A percentile compares a stretch with the other conserved stretches of the same genome.
Evolutionary conservation across 1,140 invertebrate genomes (phyloP).

Genomic region (Drosophila gunungcola): DNA sequence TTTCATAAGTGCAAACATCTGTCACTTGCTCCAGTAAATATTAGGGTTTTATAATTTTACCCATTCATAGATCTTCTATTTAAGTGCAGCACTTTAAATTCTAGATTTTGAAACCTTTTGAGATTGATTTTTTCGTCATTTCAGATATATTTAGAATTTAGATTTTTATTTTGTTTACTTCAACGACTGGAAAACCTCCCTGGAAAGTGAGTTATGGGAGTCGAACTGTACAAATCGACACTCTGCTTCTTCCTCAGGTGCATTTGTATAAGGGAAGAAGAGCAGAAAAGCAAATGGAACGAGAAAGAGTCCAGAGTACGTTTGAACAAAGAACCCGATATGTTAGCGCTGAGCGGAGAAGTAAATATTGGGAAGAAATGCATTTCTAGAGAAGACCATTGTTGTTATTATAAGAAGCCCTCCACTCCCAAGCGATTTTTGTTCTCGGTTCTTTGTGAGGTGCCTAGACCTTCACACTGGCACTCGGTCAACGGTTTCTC

Average conservation of each 20-base stretch:
- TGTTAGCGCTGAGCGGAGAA: slow-evolving; percentile 6
- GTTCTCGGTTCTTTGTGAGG: slow-evolving; percentile 19
- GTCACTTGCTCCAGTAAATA: background rate
- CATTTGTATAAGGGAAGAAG: slow-evolving; percentile 13
- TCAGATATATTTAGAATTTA: no score
- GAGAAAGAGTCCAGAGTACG: slow-evolving; percentile 1
- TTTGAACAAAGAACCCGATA: slow-evolving; percentile 35
- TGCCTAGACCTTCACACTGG: slow-evolving; percentile 40
- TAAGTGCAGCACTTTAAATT: no score
- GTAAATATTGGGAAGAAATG: slow-evolving; percentile 33
- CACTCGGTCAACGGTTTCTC: slow-evolving; percentile 39
- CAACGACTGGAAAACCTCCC: background rate
- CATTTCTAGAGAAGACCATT: slow-evolving; percentile 37
- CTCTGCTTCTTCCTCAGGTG: slow-evolving; percentile 22
- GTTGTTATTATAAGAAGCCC: background rate
- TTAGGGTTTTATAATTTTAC: no score
- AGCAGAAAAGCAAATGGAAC: slow-evolving; percentile 4
- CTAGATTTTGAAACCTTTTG: no score
- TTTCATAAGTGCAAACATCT: slow-evolving; percentile 2
- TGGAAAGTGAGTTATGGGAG: background rate
- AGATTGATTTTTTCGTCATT: no score
- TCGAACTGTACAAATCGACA: slow-evolving; percentile 8
- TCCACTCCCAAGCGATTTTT: slow-evolving; percentile 2
- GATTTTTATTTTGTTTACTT: background rate
- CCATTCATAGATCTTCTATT: no score